Percentiles rank a stretch among this genome's conserved stretches.
phyloP scores from a whole-genome alignment of 2,888 invertebrate species.

The Polylopha cassiicola region DNA sequence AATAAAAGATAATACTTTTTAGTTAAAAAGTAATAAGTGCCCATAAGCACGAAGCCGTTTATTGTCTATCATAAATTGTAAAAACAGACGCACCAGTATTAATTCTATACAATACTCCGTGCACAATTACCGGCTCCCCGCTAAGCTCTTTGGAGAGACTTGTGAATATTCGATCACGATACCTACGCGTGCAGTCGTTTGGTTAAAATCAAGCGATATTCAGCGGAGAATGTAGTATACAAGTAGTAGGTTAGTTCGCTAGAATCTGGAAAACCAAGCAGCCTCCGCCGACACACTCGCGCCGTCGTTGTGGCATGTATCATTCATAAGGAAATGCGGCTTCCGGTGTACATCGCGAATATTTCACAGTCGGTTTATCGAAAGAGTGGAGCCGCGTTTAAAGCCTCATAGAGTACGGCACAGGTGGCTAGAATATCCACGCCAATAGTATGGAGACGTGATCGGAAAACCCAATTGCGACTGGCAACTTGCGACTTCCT shows the following conservation, averaged over 20 bases:
- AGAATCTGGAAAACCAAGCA: too few species aligned
- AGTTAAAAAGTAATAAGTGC: too few species aligned
- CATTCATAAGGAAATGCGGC: conserved; percentile 71
- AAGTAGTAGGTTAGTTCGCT: conserved; percentile 16
- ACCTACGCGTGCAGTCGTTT: conserved; percentile 24
- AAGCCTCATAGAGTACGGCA: conserved; percentile 72
- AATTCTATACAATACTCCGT: background rate
- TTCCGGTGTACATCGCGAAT: conserved; percentile 59
- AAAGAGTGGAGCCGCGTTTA: conserved; percentile 67
- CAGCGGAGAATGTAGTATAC: conserved; percentile 18
- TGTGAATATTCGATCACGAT: conserved; percentile 27
- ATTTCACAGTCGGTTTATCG: conserved; percentile 74
- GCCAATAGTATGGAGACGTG: conserved; percentile 73
- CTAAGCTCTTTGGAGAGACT: conserved; percentile 21
- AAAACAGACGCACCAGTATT: too few species aligned
- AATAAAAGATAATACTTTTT: too few species aligned
- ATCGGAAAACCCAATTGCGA: conserved; percentile 68
- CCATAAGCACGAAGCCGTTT: too few species aligned
- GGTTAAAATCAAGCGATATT: conserved; percentile 27
- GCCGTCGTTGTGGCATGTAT: conserved; percentile 59
- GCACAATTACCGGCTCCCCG: conserved; percentile 8
- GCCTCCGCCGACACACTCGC: conserved; percentile 27
- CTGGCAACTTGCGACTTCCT: conserved; percentile 70
- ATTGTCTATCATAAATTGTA: too few species aligned
- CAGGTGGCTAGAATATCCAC: conserved; percentile 73